A percentile compares a stretch with the other conserved stretches of the same genome.
Evolutionary conservation across 2,113 vertebrate species (phyloP).

Genomic region (Epinephelus lanceolatus): DNA sequence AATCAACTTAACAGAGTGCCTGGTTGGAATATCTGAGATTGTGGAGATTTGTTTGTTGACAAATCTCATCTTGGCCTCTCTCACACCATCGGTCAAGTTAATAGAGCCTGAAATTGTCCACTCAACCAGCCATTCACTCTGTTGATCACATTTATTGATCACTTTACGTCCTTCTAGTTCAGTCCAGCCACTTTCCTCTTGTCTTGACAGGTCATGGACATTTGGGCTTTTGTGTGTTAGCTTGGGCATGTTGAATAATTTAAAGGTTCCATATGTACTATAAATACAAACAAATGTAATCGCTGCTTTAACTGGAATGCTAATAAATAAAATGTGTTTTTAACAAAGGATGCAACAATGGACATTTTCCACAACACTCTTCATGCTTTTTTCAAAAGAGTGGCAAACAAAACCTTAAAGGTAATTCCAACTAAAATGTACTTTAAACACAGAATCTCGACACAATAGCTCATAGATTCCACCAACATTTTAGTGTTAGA

Average conservation of each 20-base stretch:
- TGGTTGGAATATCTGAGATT: constrained; percentile 9
- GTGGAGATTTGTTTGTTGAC: constrained; percentile 46
- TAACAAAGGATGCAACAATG: background rate
- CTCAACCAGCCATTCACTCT: constrained; percentile 47
- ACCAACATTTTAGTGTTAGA: background rate
- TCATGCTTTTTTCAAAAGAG: background rate
- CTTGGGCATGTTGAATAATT: background rate
- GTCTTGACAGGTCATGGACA: constrained; percentile 4
- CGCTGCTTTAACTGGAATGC: background rate
- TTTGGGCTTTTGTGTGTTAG: constrained; percentile 10
- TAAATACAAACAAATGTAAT: background rate
- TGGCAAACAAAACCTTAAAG: background rate
- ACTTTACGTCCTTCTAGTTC: constrained; percentile 25
- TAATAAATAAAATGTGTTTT: background rate
- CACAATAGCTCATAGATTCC: background rate
- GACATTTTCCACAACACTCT: background rate
- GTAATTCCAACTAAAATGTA: background rate
- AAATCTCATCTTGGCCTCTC: constrained; percentile 24
- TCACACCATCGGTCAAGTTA: constrained; percentile 57
- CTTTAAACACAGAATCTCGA: background rate
- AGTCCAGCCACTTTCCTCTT: constrained; percentile 19
- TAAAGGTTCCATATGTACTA: background rate
- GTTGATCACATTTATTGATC: constrained; percentile 70
- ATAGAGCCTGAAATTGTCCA: constrained; percentile 67
- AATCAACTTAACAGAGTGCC: constrained; percentile 2